Percentiles rank a stretch among this genome's conserved stretches.
phyloP scores from a whole-genome alignment of 2,113 vertebrate species.

The Craseonycteris thonglongyai region DNA sequence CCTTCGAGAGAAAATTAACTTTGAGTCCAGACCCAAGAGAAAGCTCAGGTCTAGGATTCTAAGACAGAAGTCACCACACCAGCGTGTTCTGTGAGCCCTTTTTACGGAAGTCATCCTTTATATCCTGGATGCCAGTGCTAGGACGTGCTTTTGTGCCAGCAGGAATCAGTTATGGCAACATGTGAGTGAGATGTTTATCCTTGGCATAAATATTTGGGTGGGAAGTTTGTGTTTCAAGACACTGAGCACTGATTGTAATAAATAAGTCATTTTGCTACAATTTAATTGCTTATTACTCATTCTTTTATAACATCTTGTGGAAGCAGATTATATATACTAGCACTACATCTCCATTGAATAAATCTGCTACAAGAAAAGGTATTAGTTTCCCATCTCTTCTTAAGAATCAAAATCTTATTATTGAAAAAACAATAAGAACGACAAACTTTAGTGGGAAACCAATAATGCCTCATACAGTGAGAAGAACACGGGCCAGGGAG shows the following conservation, averaged over 20 bases:
- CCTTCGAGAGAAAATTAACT: not conserved
- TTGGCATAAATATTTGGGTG: constrained; percentile 33
- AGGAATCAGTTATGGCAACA: not conserved
- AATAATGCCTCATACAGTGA: not conserved
- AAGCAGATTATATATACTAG: not conserved
- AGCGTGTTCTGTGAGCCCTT: not conserved
- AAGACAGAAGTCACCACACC: not conserved
- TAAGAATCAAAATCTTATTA: not conserved
- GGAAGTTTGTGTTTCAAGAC: constrained; percentile 41
- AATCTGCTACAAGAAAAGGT: not conserved
- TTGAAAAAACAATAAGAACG: not conserved
- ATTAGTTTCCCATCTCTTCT: not conserved
- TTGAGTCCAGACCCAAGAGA: not conserved
- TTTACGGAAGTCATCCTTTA: not conserved
- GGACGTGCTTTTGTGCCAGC: not conserved
- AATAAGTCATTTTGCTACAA: not conserved
- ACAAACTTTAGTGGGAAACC: not conserved
- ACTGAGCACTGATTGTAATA: constrained; percentile 39
- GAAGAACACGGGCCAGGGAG: not conserved
- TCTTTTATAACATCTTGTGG: not conserved
- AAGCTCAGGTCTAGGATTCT: not conserved
- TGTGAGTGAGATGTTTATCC: constrained; percentile 3
- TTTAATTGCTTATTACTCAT: constrained; percentile 38
- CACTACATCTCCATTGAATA: not conserved
- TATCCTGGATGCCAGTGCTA: not conserved